Conservation (phyloP, 2,797 vertebrate genomes). For the Melanotaenia trifasciata region DNA sequence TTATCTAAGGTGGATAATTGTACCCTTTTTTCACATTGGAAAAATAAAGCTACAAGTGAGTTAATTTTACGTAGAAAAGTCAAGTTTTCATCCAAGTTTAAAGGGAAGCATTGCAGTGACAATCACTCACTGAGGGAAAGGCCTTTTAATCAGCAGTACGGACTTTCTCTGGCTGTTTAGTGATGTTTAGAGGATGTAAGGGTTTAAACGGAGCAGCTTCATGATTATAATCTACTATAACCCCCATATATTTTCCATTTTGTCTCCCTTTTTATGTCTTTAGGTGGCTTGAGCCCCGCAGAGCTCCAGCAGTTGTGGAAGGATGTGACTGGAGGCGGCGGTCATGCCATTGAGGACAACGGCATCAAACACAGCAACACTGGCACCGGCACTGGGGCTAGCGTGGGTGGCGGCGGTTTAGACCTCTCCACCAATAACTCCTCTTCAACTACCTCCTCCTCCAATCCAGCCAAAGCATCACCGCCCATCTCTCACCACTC, state of each 20-base stretch:
- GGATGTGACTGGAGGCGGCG: constrained; percentile 90
- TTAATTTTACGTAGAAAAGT: constrained; percentile 26
- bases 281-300: constrained; percentile 95
- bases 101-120: neutral
- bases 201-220: neutral
- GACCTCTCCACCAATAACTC: constrained; percentile 98
- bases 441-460: constrained; percentile 96
- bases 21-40: neutral
- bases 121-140: constrained; percentile 1
- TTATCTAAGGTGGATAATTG: constrained; percentile 7
- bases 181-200: constrained; percentile 6
- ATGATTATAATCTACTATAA: neutral
- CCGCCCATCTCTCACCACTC: constrained; percentile 95
- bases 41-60: constrained; percentile 18
- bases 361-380: constrained; percentile 91
- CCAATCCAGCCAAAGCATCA: constrained; percentile 92
- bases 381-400: constrained; percentile 10
- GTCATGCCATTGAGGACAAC: constrained; percentile 96
- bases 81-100: constrained; percentile 33
- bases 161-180: constrained; percentile 16
- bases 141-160: constrained; percentile 5
- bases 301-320: constrained; percentile 99
- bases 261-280: constrained; percentile 8
- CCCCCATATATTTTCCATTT: neutral
- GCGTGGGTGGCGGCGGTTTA: constrained; percentile 83